These are phyloP conservation scores for Carollia perspicillata DNA, from an alignment of 2,113 vertebrate genomes.

Conservation along the genomic window DNA sequence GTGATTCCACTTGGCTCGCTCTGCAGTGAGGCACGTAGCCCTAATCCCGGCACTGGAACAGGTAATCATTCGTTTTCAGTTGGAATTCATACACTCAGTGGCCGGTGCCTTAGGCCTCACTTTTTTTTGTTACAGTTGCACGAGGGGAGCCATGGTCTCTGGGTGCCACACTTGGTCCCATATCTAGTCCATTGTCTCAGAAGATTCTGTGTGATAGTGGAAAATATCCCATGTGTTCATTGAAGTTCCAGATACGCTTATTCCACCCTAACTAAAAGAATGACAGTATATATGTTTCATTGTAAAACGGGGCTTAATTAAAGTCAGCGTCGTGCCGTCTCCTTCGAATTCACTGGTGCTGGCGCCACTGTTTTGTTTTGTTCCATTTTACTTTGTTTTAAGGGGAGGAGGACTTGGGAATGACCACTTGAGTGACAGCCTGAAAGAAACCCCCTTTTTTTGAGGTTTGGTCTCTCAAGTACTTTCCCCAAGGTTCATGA, in stretches of 20 bases:
- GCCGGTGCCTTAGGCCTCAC: background rate
- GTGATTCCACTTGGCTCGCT: background rate
- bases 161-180: background rate
- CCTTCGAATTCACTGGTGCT: background rate
- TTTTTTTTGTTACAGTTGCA: background rate
- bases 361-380: background rate
- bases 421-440: background rate
- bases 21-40: background rate
- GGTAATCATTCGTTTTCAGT: background rate
- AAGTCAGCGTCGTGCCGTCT: background rate
- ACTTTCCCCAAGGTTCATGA: background rate
- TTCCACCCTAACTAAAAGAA: background rate
- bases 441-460: slow-evolving; percentile 9
- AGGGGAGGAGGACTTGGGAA: background rate
- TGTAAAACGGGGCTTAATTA: background rate
- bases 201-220: background rate
- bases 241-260: background rate
- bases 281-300: background rate
- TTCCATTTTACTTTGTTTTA: background rate
- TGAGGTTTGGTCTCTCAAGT: background rate
- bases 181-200: background rate
- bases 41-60: background rate
- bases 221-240: background rate
- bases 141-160: background rate
- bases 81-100: background rate